Conservation (phyloP, 2,797 vertebrate genomes). For the Pseudochromis fuscus region DNA sequence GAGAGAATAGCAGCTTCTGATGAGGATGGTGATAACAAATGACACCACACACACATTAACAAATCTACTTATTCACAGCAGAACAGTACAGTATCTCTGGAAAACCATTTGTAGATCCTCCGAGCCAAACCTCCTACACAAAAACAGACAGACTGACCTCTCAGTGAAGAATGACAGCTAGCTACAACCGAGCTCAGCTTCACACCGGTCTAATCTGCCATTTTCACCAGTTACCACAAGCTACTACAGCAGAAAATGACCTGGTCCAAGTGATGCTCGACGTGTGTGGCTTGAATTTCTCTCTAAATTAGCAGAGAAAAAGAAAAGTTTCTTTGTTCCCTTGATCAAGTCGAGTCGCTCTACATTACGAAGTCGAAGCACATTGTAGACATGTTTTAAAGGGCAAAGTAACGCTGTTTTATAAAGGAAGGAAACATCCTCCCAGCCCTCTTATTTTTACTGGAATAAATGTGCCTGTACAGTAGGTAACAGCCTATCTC, state of each 20-base stretch:
- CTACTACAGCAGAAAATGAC: conserved; percentile 20
- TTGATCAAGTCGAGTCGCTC: neutral
- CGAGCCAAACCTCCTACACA: conserved; percentile 56
- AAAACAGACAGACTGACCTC: conserved; percentile 49
- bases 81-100: conserved; percentile 22
- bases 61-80: conserved; percentile 40
- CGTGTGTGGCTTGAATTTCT: conserved; percentile 10
- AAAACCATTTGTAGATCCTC: conserved; percentile 47
- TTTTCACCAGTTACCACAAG: conserved; percentile 44
- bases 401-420: conserved; percentile 5
- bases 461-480: conserved; percentile 5
- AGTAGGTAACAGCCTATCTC: neutral
- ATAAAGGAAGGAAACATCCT: neutral
- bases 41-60: conserved; percentile 16
- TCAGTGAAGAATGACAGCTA: conserved; percentile 46
- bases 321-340: neutral
- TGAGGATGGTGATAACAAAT: conserved; percentile 53
- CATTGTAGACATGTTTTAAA: conserved; percentile 15
- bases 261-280: conserved; percentile 12
- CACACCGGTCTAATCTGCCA: conserved; percentile 40
- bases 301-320: neutral
- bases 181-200: conserved; percentile 45
- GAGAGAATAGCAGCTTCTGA: conserved; percentile 46
- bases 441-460: conserved; percentile 7
- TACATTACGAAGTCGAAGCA: conserved; percentile 10